phyloP scores from a whole-genome alignment of 2,113 vertebrate species.

The Spea bombifrons region DNA sequence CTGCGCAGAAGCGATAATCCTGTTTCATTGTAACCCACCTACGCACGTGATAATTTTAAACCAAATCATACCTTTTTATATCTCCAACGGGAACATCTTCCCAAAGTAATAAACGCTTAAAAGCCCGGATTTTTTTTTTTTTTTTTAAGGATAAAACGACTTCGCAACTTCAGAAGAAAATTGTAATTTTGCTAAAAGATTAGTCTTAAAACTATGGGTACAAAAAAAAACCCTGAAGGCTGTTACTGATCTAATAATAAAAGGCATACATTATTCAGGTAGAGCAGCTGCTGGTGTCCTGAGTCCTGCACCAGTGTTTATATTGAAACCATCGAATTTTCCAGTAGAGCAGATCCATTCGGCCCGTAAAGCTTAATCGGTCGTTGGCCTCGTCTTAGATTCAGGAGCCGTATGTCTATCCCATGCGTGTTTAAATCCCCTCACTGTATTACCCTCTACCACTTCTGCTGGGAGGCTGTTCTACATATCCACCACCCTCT shows the following conservation, averaged over 20 bases:
- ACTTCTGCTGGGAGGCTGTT: too few species aligned
- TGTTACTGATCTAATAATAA: neutral
- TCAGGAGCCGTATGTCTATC: too few species aligned
- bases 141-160: neutral
- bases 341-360: neutral
- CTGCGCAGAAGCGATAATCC: too few species aligned
- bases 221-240: neutral
- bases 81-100: neutral
- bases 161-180: neutral
- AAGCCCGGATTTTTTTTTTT: neutral
- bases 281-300: too few species aligned
- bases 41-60: neutral
- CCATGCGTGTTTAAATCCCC: too few species aligned
- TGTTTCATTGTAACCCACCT: neutral
- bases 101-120: neutral
- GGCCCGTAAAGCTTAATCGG: neutral
- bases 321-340: neutral
- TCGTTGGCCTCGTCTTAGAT: too few species aligned
- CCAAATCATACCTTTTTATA: slow-evolving; percentile 4
- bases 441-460: too few species aligned
- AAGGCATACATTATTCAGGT: too few species aligned
- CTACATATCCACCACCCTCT: too few species aligned
- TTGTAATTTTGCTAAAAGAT: neutral
- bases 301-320: too few species aligned
- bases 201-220: neutral